These are phyloP conservation scores for Pheosia tremula DNA, from an alignment of 2,888 invertebrate species.

Conservation along the genomic window DNA sequence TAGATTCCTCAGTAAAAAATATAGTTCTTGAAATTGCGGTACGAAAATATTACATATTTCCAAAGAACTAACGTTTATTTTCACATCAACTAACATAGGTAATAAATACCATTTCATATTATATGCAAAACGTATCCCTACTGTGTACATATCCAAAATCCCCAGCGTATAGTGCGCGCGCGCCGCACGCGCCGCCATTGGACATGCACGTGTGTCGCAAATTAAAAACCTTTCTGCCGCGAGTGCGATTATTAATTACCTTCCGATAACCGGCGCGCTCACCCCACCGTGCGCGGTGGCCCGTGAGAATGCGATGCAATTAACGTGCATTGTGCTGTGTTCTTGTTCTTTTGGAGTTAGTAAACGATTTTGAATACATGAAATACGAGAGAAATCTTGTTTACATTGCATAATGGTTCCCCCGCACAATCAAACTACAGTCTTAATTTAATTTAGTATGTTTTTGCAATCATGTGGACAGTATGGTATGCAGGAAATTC, in stretches of 20 bases:
- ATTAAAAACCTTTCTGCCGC: conserved; percentile 74
- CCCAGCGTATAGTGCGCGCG: conserved; percentile 27
- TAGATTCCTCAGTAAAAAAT: too few relatives aligned
- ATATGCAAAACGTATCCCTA: conserved; percentile 13
- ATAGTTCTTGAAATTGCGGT: too few relatives aligned
- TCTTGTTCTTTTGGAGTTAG: conserved; percentile 34
- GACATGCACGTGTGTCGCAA: conserved; percentile 74
- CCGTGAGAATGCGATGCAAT: conserved; percentile 67
- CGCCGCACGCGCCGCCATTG: conserved; percentile 70
- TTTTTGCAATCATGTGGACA: too few relatives aligned
- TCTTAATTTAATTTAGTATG: too few relatives aligned
- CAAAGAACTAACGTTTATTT: too few relatives aligned
- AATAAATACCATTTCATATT: background rate
- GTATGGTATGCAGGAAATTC: too few relatives aligned
- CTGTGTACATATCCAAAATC: conserved; percentile 24
- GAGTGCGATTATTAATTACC: conserved; percentile 72
- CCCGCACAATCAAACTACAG: background rate
- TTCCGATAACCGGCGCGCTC: conserved; percentile 50
- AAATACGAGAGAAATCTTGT: background rate
- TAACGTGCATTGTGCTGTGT: conserved; percentile 50
- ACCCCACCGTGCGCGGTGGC: conserved; percentile 36
- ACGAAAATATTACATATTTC: too few relatives aligned
- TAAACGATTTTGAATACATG: conserved; percentile 14
- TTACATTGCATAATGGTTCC: background rate
- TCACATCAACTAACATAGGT: too few relatives aligned